Conservation (phyloP, 2,113 vertebrate genomes). For the Lethenteron reissneri region DNA sequence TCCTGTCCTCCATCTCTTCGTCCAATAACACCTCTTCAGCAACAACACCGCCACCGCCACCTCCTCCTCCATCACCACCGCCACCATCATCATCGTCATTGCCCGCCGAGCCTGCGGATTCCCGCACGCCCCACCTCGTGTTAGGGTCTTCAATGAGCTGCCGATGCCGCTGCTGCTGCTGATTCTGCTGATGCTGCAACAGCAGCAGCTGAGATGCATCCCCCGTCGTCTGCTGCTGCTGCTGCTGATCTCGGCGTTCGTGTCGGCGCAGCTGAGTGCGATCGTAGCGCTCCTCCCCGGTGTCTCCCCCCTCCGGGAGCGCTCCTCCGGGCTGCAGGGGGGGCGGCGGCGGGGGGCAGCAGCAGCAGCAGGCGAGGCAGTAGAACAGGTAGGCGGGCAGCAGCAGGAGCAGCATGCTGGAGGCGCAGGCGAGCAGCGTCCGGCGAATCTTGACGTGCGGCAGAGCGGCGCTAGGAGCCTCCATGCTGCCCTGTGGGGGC, state of each 20-base stretch:
- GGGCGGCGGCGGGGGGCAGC: constrained; percentile 25
- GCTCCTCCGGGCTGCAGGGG: constrained; percentile 15
- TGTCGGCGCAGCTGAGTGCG: constrained; percentile 14
- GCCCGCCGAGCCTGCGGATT: too few relatives aligned
- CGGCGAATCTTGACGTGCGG: too few relatives aligned
- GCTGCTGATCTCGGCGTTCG: constrained; percentile 19
- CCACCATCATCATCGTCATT: too few relatives aligned
- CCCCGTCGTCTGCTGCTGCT: constrained; percentile 16
- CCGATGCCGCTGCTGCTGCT: constrained; percentile 17
- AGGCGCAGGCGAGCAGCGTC: too few relatives aligned
- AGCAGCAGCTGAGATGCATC: constrained; percentile 9
- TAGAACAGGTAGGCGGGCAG: constrained; percentile 47
- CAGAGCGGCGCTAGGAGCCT: too few relatives aligned
- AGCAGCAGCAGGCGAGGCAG: constrained; percentile 39
- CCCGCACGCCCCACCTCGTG: too few relatives aligned
- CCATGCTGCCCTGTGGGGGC: too few relatives aligned
- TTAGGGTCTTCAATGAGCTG: constrained; percentile 11
- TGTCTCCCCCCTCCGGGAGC: constrained; percentile 10
- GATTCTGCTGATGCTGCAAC: constrained; percentile 10
- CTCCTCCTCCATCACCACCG: too few relatives aligned
- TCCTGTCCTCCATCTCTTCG: constrained; percentile 19
- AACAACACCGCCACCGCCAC: constrained; percentile 4
- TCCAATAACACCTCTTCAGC: constrained; percentile 29
- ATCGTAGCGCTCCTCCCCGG: constrained; percentile 9
- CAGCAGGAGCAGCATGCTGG: constrained; percentile 19